Evolutionary conservation across 2,888 invertebrate genomes (phyloP).

Genomic region (Habroteleia sp.): DNA sequence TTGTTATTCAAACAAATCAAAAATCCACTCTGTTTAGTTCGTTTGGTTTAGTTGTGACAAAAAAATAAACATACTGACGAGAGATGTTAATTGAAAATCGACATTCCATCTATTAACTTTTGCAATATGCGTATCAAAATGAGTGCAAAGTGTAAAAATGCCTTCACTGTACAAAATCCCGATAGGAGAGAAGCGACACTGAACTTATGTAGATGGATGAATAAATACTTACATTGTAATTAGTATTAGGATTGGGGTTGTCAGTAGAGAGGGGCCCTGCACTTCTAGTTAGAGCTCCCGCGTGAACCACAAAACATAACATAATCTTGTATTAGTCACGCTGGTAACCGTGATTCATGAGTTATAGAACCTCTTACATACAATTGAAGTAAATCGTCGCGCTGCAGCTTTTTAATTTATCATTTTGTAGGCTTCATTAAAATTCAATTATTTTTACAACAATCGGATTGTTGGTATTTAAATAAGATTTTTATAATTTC

Average conservation of each 20-base stretch:
- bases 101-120: constrained; percentile 62
- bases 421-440: no score
- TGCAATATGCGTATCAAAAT: constrained; percentile 24
- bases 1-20: constrained; percentile 5
- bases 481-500: no score
- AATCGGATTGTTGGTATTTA: no score
- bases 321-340: constrained; percentile 80
- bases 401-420: no score
- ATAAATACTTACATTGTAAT: constrained; percentile 80
- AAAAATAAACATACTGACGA: no score
- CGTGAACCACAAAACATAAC: constrained; percentile 80
- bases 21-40: constrained; percentile 7
- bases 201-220: constrained; percentile 78
- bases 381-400: no score
- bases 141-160: constrained; percentile 57
- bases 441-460: no score
- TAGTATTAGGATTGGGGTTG: constrained; percentile 80
- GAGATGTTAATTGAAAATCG: constrained; percentile 60
- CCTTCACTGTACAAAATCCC: constrained; percentile 59
- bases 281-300: constrained; percentile 80
- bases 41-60: constrained; percentile 8
- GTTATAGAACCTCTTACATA: constrained; percentile 53
- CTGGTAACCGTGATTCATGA: constrained; percentile 71
- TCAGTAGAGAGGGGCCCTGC: constrained; percentile 80
- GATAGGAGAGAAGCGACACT: constrained; percentile 75